Conservation (phyloP, 2,797 vertebrate species). For the Tokudaia tokunoshimensis region DNA sequence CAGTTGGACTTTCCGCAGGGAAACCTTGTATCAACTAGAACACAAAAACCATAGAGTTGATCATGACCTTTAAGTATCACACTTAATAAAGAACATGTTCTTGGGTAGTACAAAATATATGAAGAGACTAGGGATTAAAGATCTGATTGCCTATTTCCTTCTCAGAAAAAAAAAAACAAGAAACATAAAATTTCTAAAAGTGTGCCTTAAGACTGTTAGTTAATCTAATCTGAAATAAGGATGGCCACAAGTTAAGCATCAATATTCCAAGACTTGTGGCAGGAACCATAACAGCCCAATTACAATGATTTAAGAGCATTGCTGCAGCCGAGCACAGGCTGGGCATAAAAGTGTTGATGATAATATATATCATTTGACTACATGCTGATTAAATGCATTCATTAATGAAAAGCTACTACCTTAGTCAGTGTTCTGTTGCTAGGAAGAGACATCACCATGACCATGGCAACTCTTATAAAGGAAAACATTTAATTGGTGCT, state of each 20-base stretch:
- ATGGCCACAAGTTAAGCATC: background rate
- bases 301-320: conserved; percentile 58
- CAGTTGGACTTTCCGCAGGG: background rate
- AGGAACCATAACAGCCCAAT: conserved; percentile 37
- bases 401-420: background rate
- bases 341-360: conserved; percentile 32
- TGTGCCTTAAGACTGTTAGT: background rate
- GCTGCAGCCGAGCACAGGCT: conserved; percentile 11
- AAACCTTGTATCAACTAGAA: background rate
- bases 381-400: background rate
- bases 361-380: conserved; percentile 21
- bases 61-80: background rate
- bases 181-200: conserved; percentile 30
- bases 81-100: conserved; percentile 15
- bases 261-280: background rate
- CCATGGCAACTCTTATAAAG: background rate
- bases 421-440: background rate
- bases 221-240: conserved; percentile 37
- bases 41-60: background rate
- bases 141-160: background rate
- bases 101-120: background rate
- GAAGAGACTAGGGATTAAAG: background rate
- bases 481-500: background rate
- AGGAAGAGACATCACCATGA: background rate
- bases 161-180: background rate